These are phyloP conservation scores for Trissolcus basalis DNA, from an alignment of 1,140 invertebrate genomes.

Conservation along the genomic window DNA sequence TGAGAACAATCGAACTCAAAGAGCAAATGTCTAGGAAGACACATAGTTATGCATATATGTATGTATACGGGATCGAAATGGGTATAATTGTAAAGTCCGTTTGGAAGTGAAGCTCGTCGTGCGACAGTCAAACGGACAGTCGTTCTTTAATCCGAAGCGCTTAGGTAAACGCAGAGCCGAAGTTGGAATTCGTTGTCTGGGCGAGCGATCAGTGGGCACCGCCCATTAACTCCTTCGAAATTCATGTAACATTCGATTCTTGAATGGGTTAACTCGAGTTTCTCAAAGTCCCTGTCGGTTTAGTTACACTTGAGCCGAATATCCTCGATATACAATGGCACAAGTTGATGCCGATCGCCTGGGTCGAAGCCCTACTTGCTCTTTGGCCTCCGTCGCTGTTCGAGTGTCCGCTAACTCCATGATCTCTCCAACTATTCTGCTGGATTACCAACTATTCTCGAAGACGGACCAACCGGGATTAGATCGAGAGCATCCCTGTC, in stretches of 20 bases:
- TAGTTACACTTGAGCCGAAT: slow-evolving; percentile 23
- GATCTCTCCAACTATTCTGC: slow-evolving; percentile 76
- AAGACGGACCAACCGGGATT: slow-evolving; percentile 75
- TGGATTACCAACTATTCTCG: slow-evolving; percentile 77
- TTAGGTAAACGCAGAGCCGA: slow-evolving; percentile 43
- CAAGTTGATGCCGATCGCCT: slow-evolving; percentile 32
- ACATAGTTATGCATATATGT: slow-evolving; percentile 48
- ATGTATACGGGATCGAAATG: slow-evolving; percentile 44
- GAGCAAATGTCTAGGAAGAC: slow-evolving; percentile 21
- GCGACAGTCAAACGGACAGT: slow-evolving; percentile 38
- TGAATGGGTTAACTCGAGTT: slow-evolving; percentile 61
- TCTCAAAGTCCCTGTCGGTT: slow-evolving; percentile 52
- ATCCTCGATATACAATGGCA: slow-evolving; percentile 39
- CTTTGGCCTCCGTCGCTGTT: slow-evolving; percentile 5
- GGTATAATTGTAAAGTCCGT: slow-evolving; percentile 52
- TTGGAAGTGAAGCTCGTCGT: slow-evolving; percentile 27
- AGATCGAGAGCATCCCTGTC: slow-evolving; percentile 60
- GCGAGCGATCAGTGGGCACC: slow-evolving; percentile 32
- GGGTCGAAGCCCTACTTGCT: slow-evolving; percentile 23
- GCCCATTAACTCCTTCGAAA: slow-evolving; percentile 58
- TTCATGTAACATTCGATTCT: slow-evolving; percentile 66
- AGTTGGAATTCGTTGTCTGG: slow-evolving; percentile 43
- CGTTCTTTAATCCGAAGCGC: slow-evolving; percentile 50
- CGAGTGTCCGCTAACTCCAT: slow-evolving; percentile 66
- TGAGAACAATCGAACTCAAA: slow-evolving; percentile 29